Percentiles rank a stretch among this genome's conserved stretches.
These are phyloP conservation scores for Craseonycteris thonglongyai DNA, from an alignment of 2,113 vertebrate genomes.

Conservation along the genomic window DNA sequence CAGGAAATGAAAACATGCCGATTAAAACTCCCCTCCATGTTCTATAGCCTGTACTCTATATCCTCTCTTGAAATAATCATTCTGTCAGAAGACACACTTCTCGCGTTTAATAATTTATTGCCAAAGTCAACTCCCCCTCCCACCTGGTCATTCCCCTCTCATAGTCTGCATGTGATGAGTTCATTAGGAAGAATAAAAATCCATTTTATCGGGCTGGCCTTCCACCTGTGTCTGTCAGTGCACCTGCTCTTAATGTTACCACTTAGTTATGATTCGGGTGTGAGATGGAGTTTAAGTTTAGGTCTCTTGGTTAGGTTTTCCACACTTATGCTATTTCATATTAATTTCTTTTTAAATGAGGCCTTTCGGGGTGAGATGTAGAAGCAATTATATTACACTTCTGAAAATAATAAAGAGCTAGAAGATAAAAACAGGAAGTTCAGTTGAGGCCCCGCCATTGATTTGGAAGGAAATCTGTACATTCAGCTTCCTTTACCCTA, in stretches of 20 bases:
- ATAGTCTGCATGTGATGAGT: background rate
- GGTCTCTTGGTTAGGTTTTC: background rate
- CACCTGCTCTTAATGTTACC: background rate
- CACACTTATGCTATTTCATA: background rate
- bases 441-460: background rate
- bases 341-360: conserved; percentile 12
- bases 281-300: background rate
- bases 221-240: background rate
- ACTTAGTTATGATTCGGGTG: background rate
- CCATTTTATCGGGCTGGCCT: background rate
- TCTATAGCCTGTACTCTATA: background rate
- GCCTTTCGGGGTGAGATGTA: background rate
- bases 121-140: background rate
- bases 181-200: conserved; percentile 37
- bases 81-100: background rate
- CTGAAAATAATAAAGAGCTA: background rate
- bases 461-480: background rate
- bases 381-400: background rate
- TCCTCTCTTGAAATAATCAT: background rate
- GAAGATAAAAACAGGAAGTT: background rate
- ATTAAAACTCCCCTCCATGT: background rate
- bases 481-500: background rate
- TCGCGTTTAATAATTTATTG: background rate
- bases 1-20: background rate
- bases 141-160: conserved; percentile 9